These are phyloP conservation scores for Drosophila ironensis DNA, from an alignment of 1,140 invertebrate genomes.

Conservation along the genomic window DNA sequence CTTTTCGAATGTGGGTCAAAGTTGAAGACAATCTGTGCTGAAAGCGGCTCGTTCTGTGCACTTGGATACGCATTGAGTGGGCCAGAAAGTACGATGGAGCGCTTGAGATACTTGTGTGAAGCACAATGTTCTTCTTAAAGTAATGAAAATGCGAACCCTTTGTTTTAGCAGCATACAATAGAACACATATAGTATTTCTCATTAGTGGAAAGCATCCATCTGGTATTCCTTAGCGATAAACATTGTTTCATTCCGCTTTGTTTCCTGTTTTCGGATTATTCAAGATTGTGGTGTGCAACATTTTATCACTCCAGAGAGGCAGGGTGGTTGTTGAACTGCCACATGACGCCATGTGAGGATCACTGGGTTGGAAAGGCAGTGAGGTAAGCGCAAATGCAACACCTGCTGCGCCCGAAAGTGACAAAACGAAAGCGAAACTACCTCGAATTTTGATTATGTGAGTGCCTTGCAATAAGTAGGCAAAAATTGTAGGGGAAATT, in stretches of 20 bases:
- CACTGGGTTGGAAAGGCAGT: constrained; percentile 66
- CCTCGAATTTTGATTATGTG: neutral
- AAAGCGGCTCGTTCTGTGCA: constrained; percentile 4
- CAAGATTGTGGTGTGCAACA: neutral
- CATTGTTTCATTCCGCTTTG: neutral
- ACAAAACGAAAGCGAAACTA: constrained; percentile 53
- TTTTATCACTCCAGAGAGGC: constrained; percentile 4
- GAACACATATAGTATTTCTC: too few species aligned
- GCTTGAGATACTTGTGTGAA: neutral
- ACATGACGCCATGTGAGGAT: constrained; percentile 24
- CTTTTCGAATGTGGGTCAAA: constrained; percentile 38
- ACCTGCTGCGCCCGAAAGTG: constrained; percentile 59
- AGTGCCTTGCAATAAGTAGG: too few species aligned
- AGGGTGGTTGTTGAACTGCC: constrained; percentile 1
- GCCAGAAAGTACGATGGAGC: neutral
- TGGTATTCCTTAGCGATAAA: neutral
- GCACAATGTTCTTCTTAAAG: constrained; percentile 1
- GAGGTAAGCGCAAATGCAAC: constrained; percentile 32
- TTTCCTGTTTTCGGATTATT: neutral
- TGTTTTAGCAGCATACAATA: neutral
- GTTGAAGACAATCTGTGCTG: constrained; percentile 37
- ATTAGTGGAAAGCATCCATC: too few species aligned
- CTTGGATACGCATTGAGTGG: constrained; percentile 4
- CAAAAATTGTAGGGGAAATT: too few species aligned
- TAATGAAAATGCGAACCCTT: neutral